These are phyloP conservation scores for Pristiophorus japonicus DNA, from an alignment of 2,113 vertebrate genomes.

Conservation along the genomic window DNA sequence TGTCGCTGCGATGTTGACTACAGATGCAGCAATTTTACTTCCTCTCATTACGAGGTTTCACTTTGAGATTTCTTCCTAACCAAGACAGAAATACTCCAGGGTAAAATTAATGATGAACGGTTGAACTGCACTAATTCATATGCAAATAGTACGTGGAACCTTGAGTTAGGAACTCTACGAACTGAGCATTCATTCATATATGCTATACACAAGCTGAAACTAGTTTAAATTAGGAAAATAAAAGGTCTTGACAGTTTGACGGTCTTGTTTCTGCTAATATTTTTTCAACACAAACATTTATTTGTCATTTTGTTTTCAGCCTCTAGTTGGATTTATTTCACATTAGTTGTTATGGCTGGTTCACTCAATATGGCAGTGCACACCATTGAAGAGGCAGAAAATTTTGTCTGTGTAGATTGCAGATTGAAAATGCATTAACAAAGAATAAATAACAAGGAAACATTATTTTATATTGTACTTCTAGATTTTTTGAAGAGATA, in stretches of 20 bases:
- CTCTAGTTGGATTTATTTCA: neutral
- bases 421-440: neutral
- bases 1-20: neutral
- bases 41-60: neutral
- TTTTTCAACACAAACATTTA: neutral
- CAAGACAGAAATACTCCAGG: neutral
- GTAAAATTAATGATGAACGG: neutral
- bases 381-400: neutral
- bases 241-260: neutral
- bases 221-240: constrained; percentile 7
- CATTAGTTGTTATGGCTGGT: neutral
- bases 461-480: neutral
- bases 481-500: neutral
- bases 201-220: neutral
- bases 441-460: constrained; percentile 5
- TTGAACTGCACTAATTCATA: constrained; percentile 8
- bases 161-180: neutral
- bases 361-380: neutral
- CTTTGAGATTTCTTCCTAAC: neutral
- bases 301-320: neutral
- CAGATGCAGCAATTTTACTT: neutral
- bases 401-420: neutral
- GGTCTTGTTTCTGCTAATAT: neutral
- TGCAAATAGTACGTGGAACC: neutral
- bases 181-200: neutral